Evolutionary conservation across 2,888 invertebrate genomes (phyloP).

Genomic region (Tillus elongatus): DNA sequence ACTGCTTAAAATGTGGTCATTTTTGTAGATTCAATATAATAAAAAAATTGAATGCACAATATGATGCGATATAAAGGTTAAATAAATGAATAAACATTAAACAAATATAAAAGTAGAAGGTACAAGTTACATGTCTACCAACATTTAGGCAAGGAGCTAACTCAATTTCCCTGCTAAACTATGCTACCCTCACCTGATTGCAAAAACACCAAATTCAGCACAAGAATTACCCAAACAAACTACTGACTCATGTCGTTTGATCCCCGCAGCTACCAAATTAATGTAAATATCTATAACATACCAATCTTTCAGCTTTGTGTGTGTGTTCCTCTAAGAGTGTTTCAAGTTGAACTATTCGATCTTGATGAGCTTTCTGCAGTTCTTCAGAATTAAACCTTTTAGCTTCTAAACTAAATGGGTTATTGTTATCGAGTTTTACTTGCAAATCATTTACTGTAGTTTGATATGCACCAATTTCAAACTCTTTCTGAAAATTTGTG

Average conservation of each 20-base stretch:
- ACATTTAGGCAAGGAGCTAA: too few species aligned
- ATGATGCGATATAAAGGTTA: too few species aligned
- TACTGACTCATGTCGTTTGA: neutral
- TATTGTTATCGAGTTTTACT: constrained; percentile 26
- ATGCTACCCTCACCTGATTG: too few species aligned
- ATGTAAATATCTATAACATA: too few species aligned
- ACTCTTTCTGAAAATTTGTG: constrained; percentile 16
- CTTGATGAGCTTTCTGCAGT: constrained; percentile 26
- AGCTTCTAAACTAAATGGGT: constrained; percentile 25
- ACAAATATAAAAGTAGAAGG: too few species aligned
- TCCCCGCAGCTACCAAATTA: too few species aligned
- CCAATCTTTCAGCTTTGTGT: constrained; percentile 22
- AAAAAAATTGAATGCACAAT: too few species aligned
- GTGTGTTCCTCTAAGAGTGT: constrained; percentile 25
- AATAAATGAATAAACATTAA: too few species aligned
- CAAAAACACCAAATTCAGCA: constrained; percentile 5
- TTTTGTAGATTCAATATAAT: too few species aligned
- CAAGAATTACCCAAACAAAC: neutral
- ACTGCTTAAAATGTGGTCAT: too few species aligned
- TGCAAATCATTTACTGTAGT: constrained; percentile 28
- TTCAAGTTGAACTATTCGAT: constrained; percentile 28
- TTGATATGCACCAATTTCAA: constrained; percentile 28
- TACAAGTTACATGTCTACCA: too few species aligned
- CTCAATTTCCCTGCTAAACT: too few species aligned
- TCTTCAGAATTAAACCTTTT: constrained; percentile 29